Evolutionary conservation across 2,113 vertebrate species (phyloP).

Genomic region (Riparia riparia): DNA sequence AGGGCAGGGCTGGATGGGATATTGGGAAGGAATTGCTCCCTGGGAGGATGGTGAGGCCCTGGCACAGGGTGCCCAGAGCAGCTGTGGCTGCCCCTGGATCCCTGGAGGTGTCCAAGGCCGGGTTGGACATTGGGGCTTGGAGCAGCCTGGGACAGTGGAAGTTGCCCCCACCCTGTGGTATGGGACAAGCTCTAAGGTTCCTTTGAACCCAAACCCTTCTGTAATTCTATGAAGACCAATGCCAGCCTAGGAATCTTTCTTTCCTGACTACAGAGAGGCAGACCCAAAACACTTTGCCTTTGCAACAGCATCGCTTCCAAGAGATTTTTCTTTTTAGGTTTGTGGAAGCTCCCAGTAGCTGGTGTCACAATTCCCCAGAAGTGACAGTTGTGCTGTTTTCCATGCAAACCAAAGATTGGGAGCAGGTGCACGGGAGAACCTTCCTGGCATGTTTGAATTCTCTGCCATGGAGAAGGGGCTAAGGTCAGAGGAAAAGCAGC

Average conservation of each 20-base stretch:
- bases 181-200: rapidly evolving
- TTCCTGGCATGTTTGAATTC: neutral
- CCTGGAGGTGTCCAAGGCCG: neutral
- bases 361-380: neutral
- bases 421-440: neutral
- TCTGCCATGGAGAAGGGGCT: neutral
- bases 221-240: neutral
- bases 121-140: neutral
- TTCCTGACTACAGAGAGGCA: neutral
- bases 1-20: neutral
- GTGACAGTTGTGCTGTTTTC: neutral
- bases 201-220: too few relatives aligned
- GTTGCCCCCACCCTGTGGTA: neutral
- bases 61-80: neutral
- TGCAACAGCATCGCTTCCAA: neutral
- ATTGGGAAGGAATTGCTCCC: neutral
- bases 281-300: neutral
- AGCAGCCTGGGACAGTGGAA: neutral
- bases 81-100: neutral
- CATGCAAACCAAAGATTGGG: neutral
- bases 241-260: neutral
- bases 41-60: neutral
- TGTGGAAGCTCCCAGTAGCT: neutral
- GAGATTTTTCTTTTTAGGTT: neutral
- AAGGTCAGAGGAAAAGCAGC: neutral